Conservation (phyloP, 2,888 invertebrate species). For the Phytoseiulus persimilis region DNA sequence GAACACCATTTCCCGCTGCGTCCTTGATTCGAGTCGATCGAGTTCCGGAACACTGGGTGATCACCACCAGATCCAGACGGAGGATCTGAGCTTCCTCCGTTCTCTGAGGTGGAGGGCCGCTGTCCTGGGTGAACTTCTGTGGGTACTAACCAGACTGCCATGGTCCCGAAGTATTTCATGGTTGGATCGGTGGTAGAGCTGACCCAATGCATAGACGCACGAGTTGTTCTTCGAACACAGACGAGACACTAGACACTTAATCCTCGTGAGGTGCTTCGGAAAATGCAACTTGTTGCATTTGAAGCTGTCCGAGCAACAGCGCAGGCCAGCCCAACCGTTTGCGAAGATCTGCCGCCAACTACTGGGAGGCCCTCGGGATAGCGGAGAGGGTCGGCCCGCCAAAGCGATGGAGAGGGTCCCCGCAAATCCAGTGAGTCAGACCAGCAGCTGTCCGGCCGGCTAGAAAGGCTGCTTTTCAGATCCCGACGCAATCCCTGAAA, state of each 20-base stretch:
- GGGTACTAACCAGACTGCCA: constrained; percentile 35
- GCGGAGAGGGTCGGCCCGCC: not conserved
- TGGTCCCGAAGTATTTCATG: constrained; percentile 36
- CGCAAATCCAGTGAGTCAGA: not conserved
- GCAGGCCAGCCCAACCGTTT: not conserved
- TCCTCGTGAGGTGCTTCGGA: not conserved
- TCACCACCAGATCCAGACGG: too few relatives aligned
- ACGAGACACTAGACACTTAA: not conserved
- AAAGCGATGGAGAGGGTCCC: not conserved
- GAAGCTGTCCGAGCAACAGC: not conserved
- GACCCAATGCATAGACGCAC: not conserved
- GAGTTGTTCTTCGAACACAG: not conserved
- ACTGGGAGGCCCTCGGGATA: not conserved
- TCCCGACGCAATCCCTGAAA: not conserved
- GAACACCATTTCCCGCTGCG: too few relatives aligned
- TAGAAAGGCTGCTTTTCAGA: not conserved
- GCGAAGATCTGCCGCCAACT: not conserved
- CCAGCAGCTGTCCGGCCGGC: not conserved
- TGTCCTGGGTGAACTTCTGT: too few relatives aligned
- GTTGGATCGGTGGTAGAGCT: not conserved
- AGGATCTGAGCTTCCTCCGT: too few relatives aligned
- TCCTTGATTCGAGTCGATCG: too few relatives aligned
- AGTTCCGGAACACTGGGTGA: too few relatives aligned
- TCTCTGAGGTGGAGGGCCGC: too few relatives aligned
- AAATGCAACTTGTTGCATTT: not conserved